These are phyloP conservation scores for Poecilia wingei DNA, from an alignment of 2,797 vertebrate species.

Conservation along the genomic window DNA sequence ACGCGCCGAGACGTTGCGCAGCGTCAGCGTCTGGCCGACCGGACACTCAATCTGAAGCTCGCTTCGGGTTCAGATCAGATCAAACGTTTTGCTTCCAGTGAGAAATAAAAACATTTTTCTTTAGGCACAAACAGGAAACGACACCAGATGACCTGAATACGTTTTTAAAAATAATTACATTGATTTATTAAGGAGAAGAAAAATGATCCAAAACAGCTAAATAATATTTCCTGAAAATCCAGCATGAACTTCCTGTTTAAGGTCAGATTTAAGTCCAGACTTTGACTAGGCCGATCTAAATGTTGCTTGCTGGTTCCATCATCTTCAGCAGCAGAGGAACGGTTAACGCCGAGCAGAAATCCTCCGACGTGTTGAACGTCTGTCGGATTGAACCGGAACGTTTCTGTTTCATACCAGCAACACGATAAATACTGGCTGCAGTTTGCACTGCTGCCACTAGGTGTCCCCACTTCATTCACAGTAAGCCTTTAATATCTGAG, in stretches of 20 bases:
- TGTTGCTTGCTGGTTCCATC: neutral
- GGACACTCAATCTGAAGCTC: neutral
- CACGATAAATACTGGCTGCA: neutral
- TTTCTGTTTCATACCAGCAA: neutral
- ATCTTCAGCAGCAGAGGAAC: neutral
- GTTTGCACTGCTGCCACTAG: neutral
- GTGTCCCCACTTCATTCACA: neutral
- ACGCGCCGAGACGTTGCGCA: neutral
- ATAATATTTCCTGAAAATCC: neutral
- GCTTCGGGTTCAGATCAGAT: neutral
- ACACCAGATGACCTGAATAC: neutral
- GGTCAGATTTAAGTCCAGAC: neutral
- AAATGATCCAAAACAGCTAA: neutral
- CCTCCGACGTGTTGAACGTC: too few relatives aligned
- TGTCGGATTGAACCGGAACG: neutral
- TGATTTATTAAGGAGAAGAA: neutral
- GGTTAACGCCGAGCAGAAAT: too few relatives aligned
- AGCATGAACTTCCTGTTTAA: neutral
- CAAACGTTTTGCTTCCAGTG: neutral
- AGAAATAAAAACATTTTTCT: neutral
- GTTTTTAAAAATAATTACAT: neutral
- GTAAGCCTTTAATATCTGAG: neutral
- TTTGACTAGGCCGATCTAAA: neutral
- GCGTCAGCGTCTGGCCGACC: neutral
- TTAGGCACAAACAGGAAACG: neutral